Percentiles rank a stretch among this genome's conserved stretches.
These are phyloP conservation scores for Chelmon rostratus DNA, from an alignment of 2,797 vertebrate species.

Conservation along the genomic window DNA sequence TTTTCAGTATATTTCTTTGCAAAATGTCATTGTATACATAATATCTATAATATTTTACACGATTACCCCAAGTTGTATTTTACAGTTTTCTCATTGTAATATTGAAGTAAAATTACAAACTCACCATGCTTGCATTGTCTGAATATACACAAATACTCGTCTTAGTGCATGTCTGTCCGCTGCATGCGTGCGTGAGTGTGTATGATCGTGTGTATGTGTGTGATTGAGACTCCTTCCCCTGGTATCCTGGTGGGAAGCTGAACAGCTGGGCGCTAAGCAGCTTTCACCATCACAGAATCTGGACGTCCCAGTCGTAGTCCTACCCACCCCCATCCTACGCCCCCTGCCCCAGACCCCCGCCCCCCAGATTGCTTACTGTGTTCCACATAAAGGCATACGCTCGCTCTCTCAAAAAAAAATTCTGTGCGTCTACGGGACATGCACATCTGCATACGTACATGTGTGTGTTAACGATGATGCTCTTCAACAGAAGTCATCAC, in stretches of 20 bases:
- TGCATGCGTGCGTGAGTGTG: constrained; percentile 30
- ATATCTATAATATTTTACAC: not conserved
- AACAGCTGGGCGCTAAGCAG: constrained; percentile 89
- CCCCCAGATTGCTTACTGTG: constrained; percentile 36
- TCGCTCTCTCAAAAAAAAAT: constrained; percentile 7
- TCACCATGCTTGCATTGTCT: not conserved
- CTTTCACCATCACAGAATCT: constrained; percentile 80
- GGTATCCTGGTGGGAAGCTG: constrained; percentile 79
- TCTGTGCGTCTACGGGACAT: not conserved
- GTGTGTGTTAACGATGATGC: not conserved
- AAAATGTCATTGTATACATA: not conserved
- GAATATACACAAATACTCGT: not conserved
- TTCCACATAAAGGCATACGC: constrained; percentile 56
- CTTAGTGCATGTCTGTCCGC: not conserved
- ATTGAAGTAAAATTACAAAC: not conserved
- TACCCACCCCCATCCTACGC: constrained; percentile 66
- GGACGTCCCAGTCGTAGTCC: constrained; percentile 62
- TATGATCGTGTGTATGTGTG: constrained; percentile 28
- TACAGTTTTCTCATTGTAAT: not conserved
- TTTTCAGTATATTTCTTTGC: not conserved
- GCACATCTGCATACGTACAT: not conserved
- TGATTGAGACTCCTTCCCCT: constrained; percentile 62
- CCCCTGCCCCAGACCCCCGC: constrained; percentile 39
- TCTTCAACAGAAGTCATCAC: not conserved
- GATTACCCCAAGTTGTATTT: not conserved